phyloP scores from a whole-genome alignment of 2,797 vertebrate species.

The Myotis myotis region DNA sequence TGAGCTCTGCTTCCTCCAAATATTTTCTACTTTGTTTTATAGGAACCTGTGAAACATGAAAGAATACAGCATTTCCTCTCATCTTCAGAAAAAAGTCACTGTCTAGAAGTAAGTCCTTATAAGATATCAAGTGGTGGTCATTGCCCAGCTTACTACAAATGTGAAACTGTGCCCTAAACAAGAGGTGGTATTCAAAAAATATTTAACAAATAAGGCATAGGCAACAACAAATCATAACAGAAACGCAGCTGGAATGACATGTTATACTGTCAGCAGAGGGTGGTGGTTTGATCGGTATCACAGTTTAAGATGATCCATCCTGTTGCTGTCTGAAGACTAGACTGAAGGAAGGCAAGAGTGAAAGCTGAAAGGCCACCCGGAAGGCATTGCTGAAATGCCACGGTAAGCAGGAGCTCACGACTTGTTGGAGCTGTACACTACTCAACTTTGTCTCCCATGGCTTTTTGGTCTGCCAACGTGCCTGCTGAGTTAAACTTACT shows the following conservation, averaged over 20 bases:
- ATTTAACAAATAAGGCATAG: neutral
- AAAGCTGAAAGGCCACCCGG: neutral
- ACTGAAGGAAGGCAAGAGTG: neutral
- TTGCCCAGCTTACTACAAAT: neutral
- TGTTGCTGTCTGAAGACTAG: neutral
- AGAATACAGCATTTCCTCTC: neutral
- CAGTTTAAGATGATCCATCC: neutral
- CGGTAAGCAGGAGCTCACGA: neutral
- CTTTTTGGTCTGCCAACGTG: neutral
- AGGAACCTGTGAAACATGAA: neutral
- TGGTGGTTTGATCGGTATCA: neutral
- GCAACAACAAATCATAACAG: neutral
- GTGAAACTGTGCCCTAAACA: neutral
- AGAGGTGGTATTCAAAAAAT: neutral
- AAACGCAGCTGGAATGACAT: neutral
- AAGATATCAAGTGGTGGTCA: neutral
- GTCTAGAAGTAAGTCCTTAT: neutral
- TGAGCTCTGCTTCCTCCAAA: neutral
- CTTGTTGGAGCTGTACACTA: neutral
- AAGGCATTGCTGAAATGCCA: neutral
- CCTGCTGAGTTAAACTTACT: neutral
- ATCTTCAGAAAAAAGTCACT: neutral
- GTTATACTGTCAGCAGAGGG: neutral
- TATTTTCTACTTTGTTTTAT: neutral
- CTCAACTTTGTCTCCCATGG: neutral